Percentiles rank a stretch among this genome's conserved stretches.
Evolutionary conservation across 2,888 invertebrate genomes (phyloP).

Genomic region (Thereva unica): DNA sequence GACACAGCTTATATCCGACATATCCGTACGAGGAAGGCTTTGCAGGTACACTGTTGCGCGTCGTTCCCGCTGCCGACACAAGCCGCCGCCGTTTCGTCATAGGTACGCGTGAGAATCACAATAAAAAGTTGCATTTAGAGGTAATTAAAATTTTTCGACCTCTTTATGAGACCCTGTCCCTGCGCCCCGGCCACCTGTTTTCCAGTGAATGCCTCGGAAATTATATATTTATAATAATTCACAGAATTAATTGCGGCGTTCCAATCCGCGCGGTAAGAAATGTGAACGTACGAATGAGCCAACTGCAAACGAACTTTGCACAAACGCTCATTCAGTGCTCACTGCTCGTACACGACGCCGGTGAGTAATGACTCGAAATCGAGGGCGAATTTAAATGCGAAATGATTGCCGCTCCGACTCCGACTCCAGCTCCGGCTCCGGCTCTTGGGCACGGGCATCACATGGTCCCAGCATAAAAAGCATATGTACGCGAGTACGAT

Average conservation of each 20-base stretch:
- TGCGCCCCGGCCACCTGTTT: not conserved
- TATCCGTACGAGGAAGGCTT: conserved; percentile 9
- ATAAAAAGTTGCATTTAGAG: conserved; percentile 35
- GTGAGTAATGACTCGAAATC: conserved; percentile 38
- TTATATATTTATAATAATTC: conserved; percentile 38
- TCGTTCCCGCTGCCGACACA: conserved; percentile 22
- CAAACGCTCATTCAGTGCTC: too few species aligned
- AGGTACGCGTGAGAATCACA: conserved; percentile 36
- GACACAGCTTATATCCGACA: not conserved
- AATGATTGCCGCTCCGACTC: conserved; percentile 26
- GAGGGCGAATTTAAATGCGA: conserved; percentile 39
- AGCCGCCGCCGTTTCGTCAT: conserved; percentile 31
- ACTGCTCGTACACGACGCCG: not conserved
- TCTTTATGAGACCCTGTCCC: conserved; percentile 8
- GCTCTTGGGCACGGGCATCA: not conserved
- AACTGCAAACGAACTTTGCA: conserved; percentile 12
- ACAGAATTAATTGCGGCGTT: conserved; percentile 37
- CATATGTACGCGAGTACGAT: conserved; percentile 11
- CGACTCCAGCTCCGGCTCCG: conserved; percentile 10
- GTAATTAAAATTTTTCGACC: conserved; percentile 34
- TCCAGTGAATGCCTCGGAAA: conserved; percentile 14
- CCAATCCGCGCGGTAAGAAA: conserved; percentile 16
- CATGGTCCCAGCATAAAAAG: not conserved
- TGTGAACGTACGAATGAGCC: conserved; percentile 31
- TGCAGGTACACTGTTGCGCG: conserved; percentile 5